Evolutionary conservation across 2,888 invertebrate species (phyloP), one percentile per base, ranked within the genome.

Genomic region (Pandemis corylana): DNA sequence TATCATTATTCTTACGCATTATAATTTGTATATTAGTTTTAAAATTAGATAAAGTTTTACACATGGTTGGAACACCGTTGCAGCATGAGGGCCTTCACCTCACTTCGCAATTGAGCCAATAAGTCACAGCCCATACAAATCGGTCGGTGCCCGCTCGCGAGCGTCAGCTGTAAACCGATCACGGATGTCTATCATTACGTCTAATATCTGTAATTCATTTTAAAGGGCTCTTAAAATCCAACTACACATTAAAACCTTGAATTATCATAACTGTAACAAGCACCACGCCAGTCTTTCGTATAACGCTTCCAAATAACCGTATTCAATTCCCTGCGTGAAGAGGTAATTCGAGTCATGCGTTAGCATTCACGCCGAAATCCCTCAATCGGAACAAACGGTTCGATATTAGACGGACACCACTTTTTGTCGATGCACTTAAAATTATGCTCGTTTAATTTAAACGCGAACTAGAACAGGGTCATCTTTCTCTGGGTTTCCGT

Each of bases 381-480:
- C 81, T 84, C 81, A 85, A 88, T 86, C 86, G 83, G 80, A 84
- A 78, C 81, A 85, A 87, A 85, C 85, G 84, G 84, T 85, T 80
- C 80, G 78, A 78, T 81, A 82, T 79, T 82, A 67, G 12, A 44
- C 82, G 56, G 62, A 59, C 66, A 84, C 83, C 81, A 84, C 84
- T 87, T 84, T 80, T 78, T 78, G 71, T 59, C 36, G 36, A 72
- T 41, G 59, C 75, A 75, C 76, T 71, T 71, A 74, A 79, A 77
- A 77, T 28, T 78, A 75, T 80, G 78, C 77, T 80, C 69, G 72
- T 63, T 79, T 76, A 69, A 77, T 78, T 75, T 61, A 59, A 76
- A 49, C 42, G 63, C 69, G 62, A 49, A 44, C 20, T 42, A 64
- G 15, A 73, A 73, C n/a, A 42, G 44, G 71, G 67, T 51, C 76